Base-by-base conservation (phyloP, 2,888 invertebrate species). In the Frankliniella fusca region DNA sequence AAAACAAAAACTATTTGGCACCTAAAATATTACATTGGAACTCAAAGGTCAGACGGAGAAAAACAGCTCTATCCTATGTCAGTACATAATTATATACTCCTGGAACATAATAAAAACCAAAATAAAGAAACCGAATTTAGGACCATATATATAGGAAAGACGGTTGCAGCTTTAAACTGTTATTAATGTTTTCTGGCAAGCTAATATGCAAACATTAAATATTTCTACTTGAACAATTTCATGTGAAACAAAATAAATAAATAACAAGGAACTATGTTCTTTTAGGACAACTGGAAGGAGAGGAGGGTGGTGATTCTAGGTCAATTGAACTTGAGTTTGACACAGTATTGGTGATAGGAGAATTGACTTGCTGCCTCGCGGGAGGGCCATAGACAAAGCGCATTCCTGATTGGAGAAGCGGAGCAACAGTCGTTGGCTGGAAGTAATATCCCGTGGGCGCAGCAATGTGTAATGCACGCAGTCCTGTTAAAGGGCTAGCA, bases 391-490 rank as follows among this genome's bases (percentile, higher is more conserved):
- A 76, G 27, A 82, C 82, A 7, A 82, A 27, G 48, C 82, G 48
- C 82, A 82, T 80, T 15, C 82, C 82, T 10, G 80, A 80, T 38
- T 82, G 82, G 15, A 82, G 76, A 23, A 82, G 49, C 9, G 82
- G 82, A 20, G 82, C 54, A 7, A 82, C 23, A 27, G 70, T 76
- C 27, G 76, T 82, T 48, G 76, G 82, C 80, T 82, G 82, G 80
- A 82, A 82, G 49, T 82, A 82, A 23, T 80, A 82, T 8, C 82
- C 82, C 20, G 82, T 82, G 8, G 82, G 82, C 9, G 82, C 50
- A 9, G 70, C 70, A 27, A 76, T 76, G 23, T 76, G 70, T 8
- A 76, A 27, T 9, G 70, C 70, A 1, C 70, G 70, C 12, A 76
- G 70, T 10, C 70, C 70, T 3, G 70, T 23, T 12, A 76, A 23